These are phyloP conservation scores for Papio anubis DNA, from an alignment of 2,113 vertebrate genomes.

Conservation along the genomic window DNA sequence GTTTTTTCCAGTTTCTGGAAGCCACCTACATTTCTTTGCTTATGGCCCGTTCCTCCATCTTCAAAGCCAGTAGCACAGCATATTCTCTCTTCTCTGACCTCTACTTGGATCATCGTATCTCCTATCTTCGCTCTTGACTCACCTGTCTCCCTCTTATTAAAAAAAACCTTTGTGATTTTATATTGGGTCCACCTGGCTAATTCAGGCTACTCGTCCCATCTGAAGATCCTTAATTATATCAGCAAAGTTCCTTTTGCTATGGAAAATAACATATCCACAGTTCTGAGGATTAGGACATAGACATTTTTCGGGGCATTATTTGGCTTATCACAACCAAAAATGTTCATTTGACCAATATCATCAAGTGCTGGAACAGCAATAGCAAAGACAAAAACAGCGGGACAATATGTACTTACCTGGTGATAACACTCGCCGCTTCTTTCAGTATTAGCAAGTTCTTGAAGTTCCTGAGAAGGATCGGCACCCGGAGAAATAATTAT, in stretches of 20 bases:
- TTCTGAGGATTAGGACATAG: background rate
- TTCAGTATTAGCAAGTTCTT: slow-evolving; percentile 92
- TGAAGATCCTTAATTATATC: background rate
- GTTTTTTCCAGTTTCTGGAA: background rate
- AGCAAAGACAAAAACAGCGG: background rate
- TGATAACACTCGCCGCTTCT: slow-evolving; percentile 91
- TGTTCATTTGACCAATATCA: background rate
- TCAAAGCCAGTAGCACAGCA: background rate
- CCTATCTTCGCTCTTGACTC: background rate
- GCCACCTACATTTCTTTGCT: too few species aligned
- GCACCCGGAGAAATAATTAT: slow-evolving; percentile 98
- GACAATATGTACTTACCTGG: slow-evolving; percentile 85
- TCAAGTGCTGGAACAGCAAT: background rate
- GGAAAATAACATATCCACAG: background rate
- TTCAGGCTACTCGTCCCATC: background rate
- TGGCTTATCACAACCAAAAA: background rate
- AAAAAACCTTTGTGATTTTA: background rate
- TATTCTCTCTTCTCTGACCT: background rate
- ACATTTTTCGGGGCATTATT: background rate
- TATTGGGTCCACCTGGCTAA: background rate
- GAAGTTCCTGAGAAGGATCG: slow-evolving; percentile 97
- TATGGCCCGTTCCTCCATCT: background rate
- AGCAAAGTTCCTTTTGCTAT: background rate
- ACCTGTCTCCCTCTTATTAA: background rate
- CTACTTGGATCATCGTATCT: background rate